Evolutionary conservation across 2,797 vertebrate species (phyloP).

Genomic region (Nyctalus aviator): DNA sequence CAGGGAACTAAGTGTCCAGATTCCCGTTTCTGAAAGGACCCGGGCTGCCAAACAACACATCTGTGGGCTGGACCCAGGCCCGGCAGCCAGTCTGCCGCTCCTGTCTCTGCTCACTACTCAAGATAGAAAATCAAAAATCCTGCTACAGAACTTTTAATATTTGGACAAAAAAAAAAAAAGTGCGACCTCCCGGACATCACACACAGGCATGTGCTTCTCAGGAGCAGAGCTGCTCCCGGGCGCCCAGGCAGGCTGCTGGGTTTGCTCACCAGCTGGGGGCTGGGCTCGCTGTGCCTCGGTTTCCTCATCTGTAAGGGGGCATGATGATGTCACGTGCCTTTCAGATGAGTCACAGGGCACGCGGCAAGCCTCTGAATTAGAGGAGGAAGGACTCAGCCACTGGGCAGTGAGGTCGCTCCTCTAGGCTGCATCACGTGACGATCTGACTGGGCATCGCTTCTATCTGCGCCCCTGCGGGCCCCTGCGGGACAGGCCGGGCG

Average conservation of each 20-base stretch:
- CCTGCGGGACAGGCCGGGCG: neutral
- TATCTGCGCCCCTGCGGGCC: neutral
- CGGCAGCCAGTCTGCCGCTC: neutral
- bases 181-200: neutral
- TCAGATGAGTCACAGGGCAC: accelerated
- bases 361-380: neutral
- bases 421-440: neutral
- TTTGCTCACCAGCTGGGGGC: neutral
- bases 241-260: no score
- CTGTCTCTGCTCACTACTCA: neutral
- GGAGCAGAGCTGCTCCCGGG: neutral
- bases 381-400: no score
- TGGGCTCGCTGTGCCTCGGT: neutral
- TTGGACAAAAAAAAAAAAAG: neutral
- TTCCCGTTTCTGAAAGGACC: neutral
- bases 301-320: neutral
- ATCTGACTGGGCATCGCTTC: neutral
- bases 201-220: neutral
- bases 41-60: neutral
- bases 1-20: neutral
- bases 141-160: neutral
- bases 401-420: neutral
- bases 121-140: neutral
- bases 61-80: neutral
- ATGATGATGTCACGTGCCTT: accelerated